Base-by-base conservation (phyloP, 1,140 invertebrate genomes). In the Dicyema japonicum region DNA sequence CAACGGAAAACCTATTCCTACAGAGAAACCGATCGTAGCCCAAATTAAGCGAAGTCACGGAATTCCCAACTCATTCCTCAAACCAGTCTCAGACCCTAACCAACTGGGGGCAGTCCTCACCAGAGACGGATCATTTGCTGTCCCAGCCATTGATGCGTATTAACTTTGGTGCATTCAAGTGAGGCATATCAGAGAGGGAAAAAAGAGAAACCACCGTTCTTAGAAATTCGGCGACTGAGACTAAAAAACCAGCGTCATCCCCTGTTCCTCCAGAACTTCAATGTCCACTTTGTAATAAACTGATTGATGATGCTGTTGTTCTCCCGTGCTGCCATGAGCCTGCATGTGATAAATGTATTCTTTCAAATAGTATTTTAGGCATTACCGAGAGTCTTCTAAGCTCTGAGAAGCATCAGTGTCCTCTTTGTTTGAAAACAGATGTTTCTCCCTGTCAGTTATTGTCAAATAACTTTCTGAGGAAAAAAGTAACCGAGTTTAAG, bases 241-340 rank as follows among this genome's bases (percentile, higher is more conserved):
- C 28, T 27, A 19, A 44, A 48, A 22, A 40, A 45, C 2, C 44
- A n/a, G n/a, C n/a, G n/a, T n/a, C n/a, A n/a, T n/a, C n/a, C n/a
- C n/a, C n/a, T n/a, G n/a, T 85, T 31, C 78, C 76, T 1, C 67
- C 72, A 34, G 76, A 88, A 44, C 50, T 88, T 15, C 50, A 74
- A 19, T 92, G 82, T 49, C 67, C 61, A 19, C 61, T 90, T 19
- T 92, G 82, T 49, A 64, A 72, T 27, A 72, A 85, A 50, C 49
- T 90, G n/a, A 58, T 90, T 27, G 66, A 66, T 0, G 80, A 92
- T 56, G 78, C 80, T 28, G 75, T 90, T 8, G 67, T 88, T 60
- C 78, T 80, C 44, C 72, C 74, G 2, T 92, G 82, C 43, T 94
- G 80, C 50, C 78, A 75, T 11, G 75, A 75, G 47, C 82, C 75